These are phyloP conservation scores for Mesochorus sp. DNA, from an alignment of 2,888 invertebrate genomes.

Conservation along the genomic window DNA sequence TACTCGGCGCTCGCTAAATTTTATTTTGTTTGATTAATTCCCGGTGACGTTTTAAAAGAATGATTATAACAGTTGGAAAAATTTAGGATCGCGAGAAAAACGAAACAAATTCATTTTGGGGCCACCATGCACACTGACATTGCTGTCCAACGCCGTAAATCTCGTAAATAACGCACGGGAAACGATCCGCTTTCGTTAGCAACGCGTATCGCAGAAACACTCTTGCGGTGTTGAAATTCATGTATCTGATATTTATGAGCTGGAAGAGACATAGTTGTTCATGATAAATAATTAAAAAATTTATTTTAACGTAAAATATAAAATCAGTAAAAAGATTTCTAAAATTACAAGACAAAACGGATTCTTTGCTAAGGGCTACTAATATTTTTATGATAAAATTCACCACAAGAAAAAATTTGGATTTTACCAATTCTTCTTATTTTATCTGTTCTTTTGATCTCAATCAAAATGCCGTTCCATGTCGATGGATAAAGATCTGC, in stretches of 20 bases:
- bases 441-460: constrained; percentile 46
- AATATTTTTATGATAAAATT: too few relatives aligned
- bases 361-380: too few relatives aligned
- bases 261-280: too few relatives aligned
- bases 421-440: constrained; percentile 13
- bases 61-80: constrained; percentile 7
- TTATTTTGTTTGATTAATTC: neutral
- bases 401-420: constrained; percentile 13
- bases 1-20: neutral
- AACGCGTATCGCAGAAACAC: constrained; percentile 33
- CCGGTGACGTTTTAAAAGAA: neutral
- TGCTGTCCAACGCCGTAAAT: neutral
- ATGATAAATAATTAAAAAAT: too few relatives aligned
- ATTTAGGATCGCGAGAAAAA: constrained; percentile 8
- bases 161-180: constrained; percentile 36
- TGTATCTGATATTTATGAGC: constrained; percentile 34
- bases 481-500: constrained; percentile 37
- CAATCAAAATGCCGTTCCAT: constrained; percentile 51
- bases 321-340: too few relatives aligned
- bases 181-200: constrained; percentile 44
- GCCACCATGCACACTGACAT: neutral
- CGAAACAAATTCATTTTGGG: neutral
- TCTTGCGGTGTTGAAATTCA: constrained; percentile 34
- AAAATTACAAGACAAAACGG: too few relatives aligned
- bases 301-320: too few relatives aligned